phyloP scores from a whole-genome alignment of 2,113 vertebrate species.

The Platysteira castanea region DNA sequence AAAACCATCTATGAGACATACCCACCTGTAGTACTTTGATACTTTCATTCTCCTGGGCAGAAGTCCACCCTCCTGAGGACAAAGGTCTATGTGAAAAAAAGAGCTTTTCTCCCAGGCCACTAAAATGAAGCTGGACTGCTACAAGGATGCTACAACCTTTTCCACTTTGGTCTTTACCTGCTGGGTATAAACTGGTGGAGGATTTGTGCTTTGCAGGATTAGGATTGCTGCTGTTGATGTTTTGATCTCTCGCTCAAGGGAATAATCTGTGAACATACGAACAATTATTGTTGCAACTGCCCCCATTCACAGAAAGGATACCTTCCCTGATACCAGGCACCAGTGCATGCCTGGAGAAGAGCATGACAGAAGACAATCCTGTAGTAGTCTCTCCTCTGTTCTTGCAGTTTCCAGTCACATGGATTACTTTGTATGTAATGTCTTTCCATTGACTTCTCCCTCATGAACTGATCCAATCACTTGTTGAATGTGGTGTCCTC shows the following conservation, averaged over 20 bases:
- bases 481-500: neutral
- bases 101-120: neutral
- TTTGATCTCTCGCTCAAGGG: neutral
- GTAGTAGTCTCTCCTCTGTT: neutral
- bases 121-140: neutral
- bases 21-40: neutral
- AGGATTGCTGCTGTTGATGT: neutral
- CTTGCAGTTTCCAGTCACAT: neutral
- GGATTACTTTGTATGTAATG: neutral
- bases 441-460: neutral
- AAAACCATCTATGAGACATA: neutral
- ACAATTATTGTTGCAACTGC: neutral
- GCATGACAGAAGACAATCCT: neutral
- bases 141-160: neutral
- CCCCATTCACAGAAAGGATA: neutral
- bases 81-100: neutral
- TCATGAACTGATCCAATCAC: neutral
- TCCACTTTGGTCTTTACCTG: neutral
- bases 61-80: neutral
- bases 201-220: neutral
- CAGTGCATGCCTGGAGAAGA: neutral
- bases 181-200: neutral
- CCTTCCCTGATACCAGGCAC: neutral
- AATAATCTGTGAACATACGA: neutral
- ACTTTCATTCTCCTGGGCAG: neutral